A percentile compares a stretch with the other conserved stretches of the same genome.
Evolutionary conservation across 2,113 vertebrate genomes (phyloP).

Genomic region (Gnathonemus echidnorhynchus): DNA sequence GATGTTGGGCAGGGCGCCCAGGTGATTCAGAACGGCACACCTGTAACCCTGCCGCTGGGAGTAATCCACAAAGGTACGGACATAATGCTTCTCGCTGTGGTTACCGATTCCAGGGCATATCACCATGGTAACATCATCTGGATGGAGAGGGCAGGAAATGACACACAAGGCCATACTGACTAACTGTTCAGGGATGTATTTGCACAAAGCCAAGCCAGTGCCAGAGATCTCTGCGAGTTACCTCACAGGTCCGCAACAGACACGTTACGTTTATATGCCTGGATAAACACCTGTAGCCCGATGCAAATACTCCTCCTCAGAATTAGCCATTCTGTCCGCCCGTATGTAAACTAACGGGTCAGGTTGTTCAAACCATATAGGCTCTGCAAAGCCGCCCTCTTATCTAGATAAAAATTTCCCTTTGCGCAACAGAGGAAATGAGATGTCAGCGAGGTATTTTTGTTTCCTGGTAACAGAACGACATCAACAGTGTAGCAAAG

Average conservation of each 20-base stretch:
- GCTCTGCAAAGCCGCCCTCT: neutral
- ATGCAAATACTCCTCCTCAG: neutral
- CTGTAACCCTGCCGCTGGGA: slow-evolving; percentile 92
- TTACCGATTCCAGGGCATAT: slow-evolving; percentile 98
- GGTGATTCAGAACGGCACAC: slow-evolving; percentile 90
- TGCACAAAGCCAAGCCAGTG: slow-evolving; percentile 11
- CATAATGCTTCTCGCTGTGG: slow-evolving; percentile 98
- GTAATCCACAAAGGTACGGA: slow-evolving; percentile 93
- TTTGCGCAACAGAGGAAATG: neutral
- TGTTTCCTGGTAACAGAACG: neutral
- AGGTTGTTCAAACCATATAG: neutral
- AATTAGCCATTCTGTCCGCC: neutral
- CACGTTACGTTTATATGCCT: neutral
- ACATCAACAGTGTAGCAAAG: neutral
- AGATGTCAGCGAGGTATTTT: neutral
- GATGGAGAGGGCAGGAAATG: slow-evolving; percentile 18
- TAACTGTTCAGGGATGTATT: neutral
- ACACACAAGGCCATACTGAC: neutral
- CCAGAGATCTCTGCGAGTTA: neutral
- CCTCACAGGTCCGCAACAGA: neutral
- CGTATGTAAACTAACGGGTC: neutral
- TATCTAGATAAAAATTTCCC: neutral
- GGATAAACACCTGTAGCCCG: neutral
- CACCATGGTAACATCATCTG: slow-evolving; percentile 95
- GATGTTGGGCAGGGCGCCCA: slow-evolving; percentile 90